Conservation (phyloP, 2,888 invertebrate species). For the Archips crataeganus region DNA sequence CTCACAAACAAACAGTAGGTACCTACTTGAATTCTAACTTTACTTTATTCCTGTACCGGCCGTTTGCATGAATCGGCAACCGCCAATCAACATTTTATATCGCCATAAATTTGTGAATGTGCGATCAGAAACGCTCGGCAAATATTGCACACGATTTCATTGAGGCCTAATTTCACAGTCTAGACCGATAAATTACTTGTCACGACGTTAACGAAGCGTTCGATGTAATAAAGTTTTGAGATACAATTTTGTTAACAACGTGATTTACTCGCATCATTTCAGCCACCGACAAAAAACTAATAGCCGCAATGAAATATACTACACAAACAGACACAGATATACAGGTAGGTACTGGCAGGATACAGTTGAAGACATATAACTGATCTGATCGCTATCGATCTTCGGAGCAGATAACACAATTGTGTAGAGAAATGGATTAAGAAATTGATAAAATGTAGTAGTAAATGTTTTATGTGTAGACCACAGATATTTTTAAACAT, state of each 20-base stretch:
- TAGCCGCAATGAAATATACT: background rate
- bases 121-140: constrained; percentile 7
- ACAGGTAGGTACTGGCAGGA: too few relatives aligned
- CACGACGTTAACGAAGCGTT: constrained; percentile 26
- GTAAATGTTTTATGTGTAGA: too few relatives aligned
- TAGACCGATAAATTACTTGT: constrained; percentile 41
- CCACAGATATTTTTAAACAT: too few relatives aligned
- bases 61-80: background rate
- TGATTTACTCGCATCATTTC: background rate
- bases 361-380: too few relatives aligned
- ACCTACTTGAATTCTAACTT: background rate
- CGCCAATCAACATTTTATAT: background rate
- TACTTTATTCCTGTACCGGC: background rate
- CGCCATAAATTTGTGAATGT: constrained; percentile 5
- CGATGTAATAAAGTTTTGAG: constrained; percentile 26
- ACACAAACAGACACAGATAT: too few relatives aligned
- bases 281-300: background rate
- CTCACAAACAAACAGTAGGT: background rate
- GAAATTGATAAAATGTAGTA: too few relatives aligned
- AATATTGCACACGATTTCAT: constrained; percentile 11
- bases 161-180: constrained; percentile 32
- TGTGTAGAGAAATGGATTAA: too few relatives aligned
- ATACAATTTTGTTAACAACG: constrained; percentile 12
- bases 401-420: too few relatives aligned
- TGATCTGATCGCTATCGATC: too few relatives aligned